Base-by-base conservation (phyloP, 1,140 invertebrate species). In the Forficula auricularia region DNA sequence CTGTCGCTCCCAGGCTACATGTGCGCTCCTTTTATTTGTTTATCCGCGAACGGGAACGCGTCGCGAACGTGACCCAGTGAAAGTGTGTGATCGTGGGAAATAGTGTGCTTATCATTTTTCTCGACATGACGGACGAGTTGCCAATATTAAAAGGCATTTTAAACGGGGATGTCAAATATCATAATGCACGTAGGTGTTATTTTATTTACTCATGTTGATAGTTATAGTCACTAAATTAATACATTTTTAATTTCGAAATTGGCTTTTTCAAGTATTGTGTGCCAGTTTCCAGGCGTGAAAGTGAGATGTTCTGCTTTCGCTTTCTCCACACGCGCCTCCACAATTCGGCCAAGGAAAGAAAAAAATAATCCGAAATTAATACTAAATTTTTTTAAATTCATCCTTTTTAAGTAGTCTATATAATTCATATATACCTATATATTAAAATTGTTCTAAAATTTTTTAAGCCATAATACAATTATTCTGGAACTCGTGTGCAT, bases 101-200 rank as follows among this genome's bases (percentile, higher is more conserved):
- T 6, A 19, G 18, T 6, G 20, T 12, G 34, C 3, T 43, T 14
- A 49, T 48, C 39, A 42, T 42, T 49, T 54, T 51, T 59, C 55
- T 63, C 52, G 67, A 68, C 59, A 84, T 85, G 81, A 77, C 72
- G 60, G 81, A 86, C 69, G 79, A 85, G 68, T 71, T 84, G 62
- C 81, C 82, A 48, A 86, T 87, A 55, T 70, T 86, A 22, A 87
- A 85, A 62, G 81, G 80, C 47, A 86, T 87, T 60, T 72, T 87
- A 41, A 84, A 85, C 61, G 82, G 82, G 57, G 79, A 79, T 51
- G 79, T 83, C 57, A 78, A 82, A 62, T 86, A 85, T 65, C 82
- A 83, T 61, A 85, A 86, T 75, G 82, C 81, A 70, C 82, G 82
- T 85, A 85, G 62, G 82, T 85, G 68, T 68, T 49, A 48, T 9